Conservation (phyloP, 2,888 invertebrate species). For the Galeopsomyia nigrocyanea region DNA sequence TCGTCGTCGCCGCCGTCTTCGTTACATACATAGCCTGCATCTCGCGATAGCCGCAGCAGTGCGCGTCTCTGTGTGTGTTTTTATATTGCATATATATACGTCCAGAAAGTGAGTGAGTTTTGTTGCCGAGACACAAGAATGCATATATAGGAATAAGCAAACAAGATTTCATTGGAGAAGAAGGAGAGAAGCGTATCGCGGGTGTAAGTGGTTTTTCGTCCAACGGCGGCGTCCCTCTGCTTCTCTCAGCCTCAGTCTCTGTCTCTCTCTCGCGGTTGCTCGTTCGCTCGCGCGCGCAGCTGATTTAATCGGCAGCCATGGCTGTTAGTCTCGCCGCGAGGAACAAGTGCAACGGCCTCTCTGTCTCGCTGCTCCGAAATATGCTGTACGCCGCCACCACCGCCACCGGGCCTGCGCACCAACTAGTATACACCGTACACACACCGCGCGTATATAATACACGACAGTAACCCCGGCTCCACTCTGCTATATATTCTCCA, state of each 20-base stretch:
- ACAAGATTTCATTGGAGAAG: too few species aligned
- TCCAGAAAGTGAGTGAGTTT: background rate
- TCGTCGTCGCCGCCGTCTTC: conserved; percentile 46
- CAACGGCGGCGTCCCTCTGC: conserved; percentile 20
- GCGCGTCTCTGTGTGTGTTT: background rate
- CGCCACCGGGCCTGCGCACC: conserved; percentile 69
- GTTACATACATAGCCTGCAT: conserved; percentile 28
- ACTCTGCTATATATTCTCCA: too few species aligned
- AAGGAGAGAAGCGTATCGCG: background rate
- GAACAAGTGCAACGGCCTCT: conserved; percentile 45
- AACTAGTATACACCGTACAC: conserved; percentile 56
- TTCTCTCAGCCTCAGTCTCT: conserved; percentile 20
- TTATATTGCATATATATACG: too few species aligned
- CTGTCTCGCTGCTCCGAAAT: conserved; percentile 45
- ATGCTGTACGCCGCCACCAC: conserved; percentile 35
- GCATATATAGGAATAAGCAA: too few species aligned
- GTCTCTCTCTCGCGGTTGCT: conserved; percentile 5
- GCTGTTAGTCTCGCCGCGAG: conserved; percentile 16
- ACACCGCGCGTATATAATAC: too few species aligned
- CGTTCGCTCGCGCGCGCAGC: conserved; percentile 39
- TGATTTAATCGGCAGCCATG: conserved; percentile 31
- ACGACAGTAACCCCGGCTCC: too few species aligned
- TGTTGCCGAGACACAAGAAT: background rate
- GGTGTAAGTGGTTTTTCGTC: conserved; percentile 42
- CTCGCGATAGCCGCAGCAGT: conserved; percentile 41